phyloP scores from a whole-genome alignment of 2,113 vertebrate species.

The Cyphomyrus plagiostoma region DNA sequence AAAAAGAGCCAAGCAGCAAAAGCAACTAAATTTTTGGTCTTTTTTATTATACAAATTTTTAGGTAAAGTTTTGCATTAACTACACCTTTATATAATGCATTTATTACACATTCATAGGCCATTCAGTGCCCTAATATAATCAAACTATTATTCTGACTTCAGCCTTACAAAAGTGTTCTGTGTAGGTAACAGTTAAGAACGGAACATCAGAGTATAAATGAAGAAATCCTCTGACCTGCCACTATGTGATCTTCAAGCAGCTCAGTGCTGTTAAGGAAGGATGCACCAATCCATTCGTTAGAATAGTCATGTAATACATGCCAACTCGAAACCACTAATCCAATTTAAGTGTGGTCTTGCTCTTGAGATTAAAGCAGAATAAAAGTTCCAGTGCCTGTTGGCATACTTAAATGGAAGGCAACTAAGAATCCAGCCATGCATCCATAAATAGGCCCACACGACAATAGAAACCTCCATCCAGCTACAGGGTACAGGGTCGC shows the following conservation, averaged over 20 bases:
- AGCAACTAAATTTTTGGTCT: neutral
- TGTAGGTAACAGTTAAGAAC: neutral
- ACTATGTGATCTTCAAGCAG: neutral
- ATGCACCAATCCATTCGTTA: neutral
- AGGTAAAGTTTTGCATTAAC: neutral
- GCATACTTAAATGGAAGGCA: neutral
- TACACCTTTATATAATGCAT: neutral
- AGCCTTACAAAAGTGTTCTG: neutral
- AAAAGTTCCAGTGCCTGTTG: neutral
- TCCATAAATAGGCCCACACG: neutral
- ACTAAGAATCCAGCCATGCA: neutral
- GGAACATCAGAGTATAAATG: neutral
- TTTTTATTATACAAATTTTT: neutral
- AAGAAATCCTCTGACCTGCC: neutral
- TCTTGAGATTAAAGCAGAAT: neutral
- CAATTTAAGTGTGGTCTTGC: neutral
- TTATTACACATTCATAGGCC: neutral
- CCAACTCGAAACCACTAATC: constrained; percentile 5
- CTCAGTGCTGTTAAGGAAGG: neutral
- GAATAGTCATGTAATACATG: neutral
- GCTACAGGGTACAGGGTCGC: neutral
- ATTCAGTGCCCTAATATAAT: neutral
- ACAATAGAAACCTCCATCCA: neutral
- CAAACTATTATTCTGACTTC: neutral
- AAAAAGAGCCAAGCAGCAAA: neutral